Conservation (phyloP, 2,888 invertebrate genomes). For the Epinotia nisella region DNA sequence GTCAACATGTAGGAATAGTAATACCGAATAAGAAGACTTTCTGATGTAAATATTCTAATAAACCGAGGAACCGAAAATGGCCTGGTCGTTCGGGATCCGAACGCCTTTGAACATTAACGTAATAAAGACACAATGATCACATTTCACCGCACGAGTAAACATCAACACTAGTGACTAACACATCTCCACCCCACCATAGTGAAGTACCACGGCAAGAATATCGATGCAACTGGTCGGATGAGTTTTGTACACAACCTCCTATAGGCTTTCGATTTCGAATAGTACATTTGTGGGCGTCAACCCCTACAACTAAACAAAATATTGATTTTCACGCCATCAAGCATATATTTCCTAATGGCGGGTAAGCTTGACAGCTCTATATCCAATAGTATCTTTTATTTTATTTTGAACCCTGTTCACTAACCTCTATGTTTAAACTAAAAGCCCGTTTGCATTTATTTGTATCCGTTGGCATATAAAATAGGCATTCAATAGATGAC, state of each 20-base stretch:
- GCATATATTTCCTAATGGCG: slow-evolving; percentile 6
- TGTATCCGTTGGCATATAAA: background rate
- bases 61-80: slow-evolving; percentile 37
- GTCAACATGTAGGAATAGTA: slow-evolving; percentile 31
- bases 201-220: slow-evolving; percentile 28
- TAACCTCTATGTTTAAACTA: background rate
- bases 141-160: slow-evolving; percentile 41
- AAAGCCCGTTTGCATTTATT: background rate
- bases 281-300: slow-evolving; percentile 21
- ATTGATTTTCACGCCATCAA: slow-evolving; percentile 28
- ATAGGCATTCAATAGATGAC: background rate
- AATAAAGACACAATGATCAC: slow-evolving; percentile 45
- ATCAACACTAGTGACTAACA: slow-evolving; percentile 41
- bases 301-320: slow-evolving; percentile 32
- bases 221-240: slow-evolving; percentile 42
- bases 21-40: slow-evolving; percentile 31
- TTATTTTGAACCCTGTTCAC: slow-evolving; percentile 1
- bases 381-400: background rate
- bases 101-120: slow-evolving; percentile 40
- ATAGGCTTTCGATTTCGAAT: slow-evolving; percentile 36
- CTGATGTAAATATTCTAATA: slow-evolving; percentile 26
- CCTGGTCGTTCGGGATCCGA: slow-evolving; percentile 17
- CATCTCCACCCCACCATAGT: slow-evolving; percentile 28
- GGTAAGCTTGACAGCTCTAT: slow-evolving; percentile 4
- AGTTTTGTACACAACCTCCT: slow-evolving; percentile 44